Conservation (phyloP, 2,113 vertebrate species). For the Nibea coibor region DNA sequence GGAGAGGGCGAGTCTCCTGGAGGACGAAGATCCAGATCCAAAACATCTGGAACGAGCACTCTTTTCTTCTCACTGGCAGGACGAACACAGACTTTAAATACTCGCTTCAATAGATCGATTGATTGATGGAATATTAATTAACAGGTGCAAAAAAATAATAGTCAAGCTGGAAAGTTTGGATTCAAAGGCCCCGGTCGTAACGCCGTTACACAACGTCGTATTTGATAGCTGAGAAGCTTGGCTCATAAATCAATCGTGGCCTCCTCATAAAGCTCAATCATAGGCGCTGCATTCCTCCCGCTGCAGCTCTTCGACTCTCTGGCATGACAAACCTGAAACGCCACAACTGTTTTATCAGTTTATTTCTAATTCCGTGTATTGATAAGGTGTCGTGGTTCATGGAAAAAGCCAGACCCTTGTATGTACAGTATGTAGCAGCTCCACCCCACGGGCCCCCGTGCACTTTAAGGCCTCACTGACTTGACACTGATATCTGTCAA, state of each 20-base stretch:
- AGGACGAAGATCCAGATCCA: not conserved
- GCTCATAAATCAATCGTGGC: constrained; percentile 36
- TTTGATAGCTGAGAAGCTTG: constrained; percentile 31
- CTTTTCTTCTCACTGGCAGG: not conserved
- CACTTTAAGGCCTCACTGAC: constrained; percentile 39
- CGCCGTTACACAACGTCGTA: not conserved
- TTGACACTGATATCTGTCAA: constrained; percentile 69
- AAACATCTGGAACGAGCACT: not conserved
- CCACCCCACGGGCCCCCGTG: constrained; percentile 42
- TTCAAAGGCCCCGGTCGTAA: constrained; percentile 9
- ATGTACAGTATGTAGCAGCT: constrained; percentile 52
- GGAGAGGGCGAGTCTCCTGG: not conserved
- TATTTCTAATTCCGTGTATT: constrained; percentile 30
- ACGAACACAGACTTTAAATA: not conserved
- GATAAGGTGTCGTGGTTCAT: constrained; percentile 22
- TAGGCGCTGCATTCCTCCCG: not conserved
- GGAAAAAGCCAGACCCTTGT: constrained; percentile 24
- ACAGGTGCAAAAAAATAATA: not conserved
- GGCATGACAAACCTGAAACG: constrained; percentile 19
- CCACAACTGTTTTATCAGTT: constrained; percentile 8
- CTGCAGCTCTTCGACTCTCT: not conserved
- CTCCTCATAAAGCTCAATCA: not conserved
- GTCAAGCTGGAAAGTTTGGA: not conserved
- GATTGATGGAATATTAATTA: not conserved
- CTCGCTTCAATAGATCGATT: not conserved